Evolutionary conservation across 2,888 invertebrate species (phyloP).

Genomic region (Pomacea canaliculata): DNA sequence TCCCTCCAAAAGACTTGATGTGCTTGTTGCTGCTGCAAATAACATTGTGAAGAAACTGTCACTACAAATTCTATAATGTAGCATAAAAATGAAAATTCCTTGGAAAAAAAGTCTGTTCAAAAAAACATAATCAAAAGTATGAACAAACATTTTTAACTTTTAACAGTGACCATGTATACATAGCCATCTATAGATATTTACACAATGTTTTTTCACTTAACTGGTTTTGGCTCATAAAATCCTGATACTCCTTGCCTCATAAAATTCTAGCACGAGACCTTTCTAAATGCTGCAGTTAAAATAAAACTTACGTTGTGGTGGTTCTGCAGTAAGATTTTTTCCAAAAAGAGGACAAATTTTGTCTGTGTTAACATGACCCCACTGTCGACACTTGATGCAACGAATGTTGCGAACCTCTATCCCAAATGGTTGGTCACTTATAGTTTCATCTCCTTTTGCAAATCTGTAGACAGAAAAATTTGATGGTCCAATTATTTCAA

Average conservation of each 20-base stretch:
- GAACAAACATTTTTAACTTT: too few species aligned
- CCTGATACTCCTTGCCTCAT: too few species aligned
- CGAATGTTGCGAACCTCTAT: conserved; percentile 85
- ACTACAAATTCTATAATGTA: too few species aligned
- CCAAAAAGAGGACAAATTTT: conserved; percentile 94
- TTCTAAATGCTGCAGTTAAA: neutral
- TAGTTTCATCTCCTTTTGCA: conserved; percentile 97
- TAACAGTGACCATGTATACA: too few species aligned
- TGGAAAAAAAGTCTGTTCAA: too few species aligned
- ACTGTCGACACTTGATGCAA: conserved; percentile 98
- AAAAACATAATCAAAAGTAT: too few species aligned
- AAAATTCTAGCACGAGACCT: too few species aligned
- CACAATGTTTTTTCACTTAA: too few species aligned
- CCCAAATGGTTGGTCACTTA: conserved; percentile 98
- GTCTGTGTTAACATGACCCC: conserved; percentile 95
- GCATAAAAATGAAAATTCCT: too few species aligned
- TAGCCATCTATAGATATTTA: too few species aligned
- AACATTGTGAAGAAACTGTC: neutral
- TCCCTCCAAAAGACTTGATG: conserved; percentile 84
- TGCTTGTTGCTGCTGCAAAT: conserved; percentile 71
- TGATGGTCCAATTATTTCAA: neutral
- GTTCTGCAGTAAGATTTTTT: conserved; percentile 67
- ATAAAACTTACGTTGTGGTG: conserved; percentile 60
- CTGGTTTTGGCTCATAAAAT: too few species aligned
- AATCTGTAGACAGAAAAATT: conserved; percentile 74